A percentile compares a stretch with the other conserved stretches of the same genome.
These are phyloP conservation scores for Petaurus breviceps DNA, from an alignment of 2,113 vertebrate genomes.

Conservation along the genomic window DNA sequence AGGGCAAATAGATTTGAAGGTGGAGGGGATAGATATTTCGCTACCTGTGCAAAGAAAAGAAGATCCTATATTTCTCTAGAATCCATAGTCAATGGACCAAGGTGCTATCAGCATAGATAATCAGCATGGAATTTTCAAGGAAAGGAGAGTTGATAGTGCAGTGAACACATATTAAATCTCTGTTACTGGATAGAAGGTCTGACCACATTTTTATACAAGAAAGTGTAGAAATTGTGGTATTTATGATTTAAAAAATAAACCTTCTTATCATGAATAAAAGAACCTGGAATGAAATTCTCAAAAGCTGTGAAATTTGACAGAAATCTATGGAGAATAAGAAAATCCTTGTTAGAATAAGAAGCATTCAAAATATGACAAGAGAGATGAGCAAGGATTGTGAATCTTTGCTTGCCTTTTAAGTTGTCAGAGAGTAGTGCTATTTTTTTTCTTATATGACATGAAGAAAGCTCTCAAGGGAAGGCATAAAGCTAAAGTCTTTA, in stretches of 20 bases:
- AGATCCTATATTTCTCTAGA: background rate
- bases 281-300: background rate
- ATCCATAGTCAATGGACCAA: background rate
- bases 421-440: background rate
- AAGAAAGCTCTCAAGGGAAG: background rate
- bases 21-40: background rate
- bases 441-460: background rate
- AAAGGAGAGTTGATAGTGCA: background rate
- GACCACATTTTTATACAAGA: background rate
- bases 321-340: background rate
- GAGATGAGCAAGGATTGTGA: background rate
- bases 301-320: background rate
- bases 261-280: background rate
- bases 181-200: background rate
- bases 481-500: background rate
- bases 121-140: background rate
- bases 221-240: background rate
- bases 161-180: background rate
- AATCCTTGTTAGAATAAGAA: background rate
- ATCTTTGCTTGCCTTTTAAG: background rate
- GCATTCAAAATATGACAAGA: background rate
- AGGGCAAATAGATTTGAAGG: background rate
- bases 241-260: background rate
- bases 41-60: background rate
- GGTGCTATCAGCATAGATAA: background rate